phyloP scores from a whole-genome alignment of 2,797 vertebrate species.

The Pangasius krempfi region DNA sequence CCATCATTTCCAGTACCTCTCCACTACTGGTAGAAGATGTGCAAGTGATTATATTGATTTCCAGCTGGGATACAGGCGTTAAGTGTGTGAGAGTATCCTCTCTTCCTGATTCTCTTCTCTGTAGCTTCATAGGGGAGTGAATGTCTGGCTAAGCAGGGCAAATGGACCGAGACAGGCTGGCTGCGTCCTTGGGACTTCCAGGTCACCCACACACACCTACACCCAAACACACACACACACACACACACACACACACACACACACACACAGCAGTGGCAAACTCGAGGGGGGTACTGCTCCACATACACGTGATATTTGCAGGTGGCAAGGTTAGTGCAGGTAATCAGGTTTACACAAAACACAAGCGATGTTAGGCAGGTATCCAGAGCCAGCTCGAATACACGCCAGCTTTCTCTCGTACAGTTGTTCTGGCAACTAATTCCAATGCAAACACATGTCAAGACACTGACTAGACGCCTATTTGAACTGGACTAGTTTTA shows the following conservation, averaged over 20 bases:
- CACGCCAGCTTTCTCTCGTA: background rate
- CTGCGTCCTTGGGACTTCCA: constrained; percentile 48
- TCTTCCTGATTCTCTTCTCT: constrained; percentile 52
- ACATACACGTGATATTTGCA: background rate
- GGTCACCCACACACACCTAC: constrained; percentile 18
- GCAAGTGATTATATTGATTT: constrained; percentile 65
- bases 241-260: background rate
- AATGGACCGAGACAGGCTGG: constrained; percentile 38
- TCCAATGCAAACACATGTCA: constrained; percentile 66
- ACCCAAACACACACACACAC: background rate
- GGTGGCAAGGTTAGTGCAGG: background rate
- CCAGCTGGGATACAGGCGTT: constrained; percentile 61
- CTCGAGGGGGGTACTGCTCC: background rate
- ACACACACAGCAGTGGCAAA: background rate
- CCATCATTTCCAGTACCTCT: constrained; percentile 37
- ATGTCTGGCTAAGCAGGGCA: constrained; percentile 34
- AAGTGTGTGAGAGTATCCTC: constrained; percentile 62
- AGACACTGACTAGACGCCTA: background rate
- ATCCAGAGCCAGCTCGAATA: background rate
- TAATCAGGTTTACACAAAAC: background rate
- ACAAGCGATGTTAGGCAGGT: background rate
- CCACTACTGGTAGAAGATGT: constrained; percentile 33
- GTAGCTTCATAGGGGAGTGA: constrained; percentile 44
- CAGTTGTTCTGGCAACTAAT: constrained; percentile 62
- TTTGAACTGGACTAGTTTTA: background rate